These are phyloP conservation scores for Xanthia togata DNA, from an alignment of 2,888 invertebrate species.

Conservation along the genomic window DNA sequence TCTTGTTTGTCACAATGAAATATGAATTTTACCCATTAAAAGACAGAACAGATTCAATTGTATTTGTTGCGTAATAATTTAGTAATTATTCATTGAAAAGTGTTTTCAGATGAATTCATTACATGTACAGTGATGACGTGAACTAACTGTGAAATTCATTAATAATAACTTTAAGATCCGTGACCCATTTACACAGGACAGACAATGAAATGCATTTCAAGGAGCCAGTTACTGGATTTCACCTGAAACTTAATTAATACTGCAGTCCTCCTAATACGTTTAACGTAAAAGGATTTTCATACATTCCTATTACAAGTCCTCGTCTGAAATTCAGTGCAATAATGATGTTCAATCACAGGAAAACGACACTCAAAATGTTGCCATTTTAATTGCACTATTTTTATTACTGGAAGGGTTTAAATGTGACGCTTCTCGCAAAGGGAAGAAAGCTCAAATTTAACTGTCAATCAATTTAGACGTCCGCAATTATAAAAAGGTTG, in stretches of 20 bases:
- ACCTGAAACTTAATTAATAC: constrained; percentile 27
- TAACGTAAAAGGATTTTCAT: constrained; percentile 5
- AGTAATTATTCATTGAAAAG: too few species aligned
- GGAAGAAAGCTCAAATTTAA: constrained; percentile 68
- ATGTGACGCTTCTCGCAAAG: constrained; percentile 57
- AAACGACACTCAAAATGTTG: constrained; percentile 34
- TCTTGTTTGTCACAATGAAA: background rate
- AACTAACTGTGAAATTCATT: constrained; percentile 37
- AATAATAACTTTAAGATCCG: constrained; percentile 18
- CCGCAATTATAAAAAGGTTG: constrained; percentile 75
- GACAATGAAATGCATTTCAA: constrained; percentile 50
- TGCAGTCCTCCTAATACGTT: background rate
- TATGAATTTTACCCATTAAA: background rate
- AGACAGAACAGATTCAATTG: background rate
- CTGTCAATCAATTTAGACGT: constrained; percentile 70
- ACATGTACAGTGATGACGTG: constrained; percentile 28
- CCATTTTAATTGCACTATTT: constrained; percentile 33
- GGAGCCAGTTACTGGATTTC: constrained; percentile 14
- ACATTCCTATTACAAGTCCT: constrained; percentile 11
- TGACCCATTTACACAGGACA: constrained; percentile 43
- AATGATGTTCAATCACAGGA: constrained; percentile 25
- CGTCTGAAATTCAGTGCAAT: constrained; percentile 16
- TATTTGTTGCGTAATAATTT: background rate
- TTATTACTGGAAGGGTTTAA: constrained; percentile 37
- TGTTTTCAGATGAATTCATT: background rate